Evolutionary conservation across 2,888 invertebrate genomes (phyloP).

Genomic region (Syrphus vitripennis): DNA sequence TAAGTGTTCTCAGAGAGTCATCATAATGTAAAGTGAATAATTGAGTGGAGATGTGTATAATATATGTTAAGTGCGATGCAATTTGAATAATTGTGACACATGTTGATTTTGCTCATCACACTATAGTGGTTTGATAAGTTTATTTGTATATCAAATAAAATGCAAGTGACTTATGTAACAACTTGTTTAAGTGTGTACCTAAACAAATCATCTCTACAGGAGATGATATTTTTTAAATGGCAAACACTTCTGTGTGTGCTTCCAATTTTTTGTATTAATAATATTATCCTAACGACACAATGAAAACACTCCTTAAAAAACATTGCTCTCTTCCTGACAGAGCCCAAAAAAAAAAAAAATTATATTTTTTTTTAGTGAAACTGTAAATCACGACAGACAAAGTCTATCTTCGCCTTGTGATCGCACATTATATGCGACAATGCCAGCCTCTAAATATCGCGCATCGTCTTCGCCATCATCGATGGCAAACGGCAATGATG

Average conservation of each 20-base stretch:
- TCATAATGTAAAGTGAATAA: background rate
- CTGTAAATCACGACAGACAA: constrained; percentile 50
- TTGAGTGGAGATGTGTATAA: background rate
- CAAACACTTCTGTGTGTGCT: constrained; percentile 34
- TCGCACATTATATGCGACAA: constrained; percentile 22
- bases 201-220: background rate
- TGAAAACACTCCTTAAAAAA: constrained; percentile 50
- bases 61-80: background rate
- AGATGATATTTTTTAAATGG: constrained; percentile 7
- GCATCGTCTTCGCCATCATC: background rate
- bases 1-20: background rate
- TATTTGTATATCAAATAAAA: constrained; percentile 30
- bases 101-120: background rate
- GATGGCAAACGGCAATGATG: background rate
- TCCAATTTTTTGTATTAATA: background rate
- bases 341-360: background rate
- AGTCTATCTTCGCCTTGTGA: constrained; percentile 46
- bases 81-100: constrained; percentile 25
- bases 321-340: constrained; percentile 55
- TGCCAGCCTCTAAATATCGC: background rate
- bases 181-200: constrained; percentile 24
- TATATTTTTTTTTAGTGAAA: constrained; percentile 23
- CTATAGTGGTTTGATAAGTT: constrained; percentile 36
- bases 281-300: constrained; percentile 31
- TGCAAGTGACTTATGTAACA: constrained; percentile 18